Percentiles rank a stretch among this genome's conserved stretches.
These are phyloP conservation scores for Coenobita brevimanus DNA, from an alignment of 1,140 invertebrate species.

Conservation along the genomic window DNA sequence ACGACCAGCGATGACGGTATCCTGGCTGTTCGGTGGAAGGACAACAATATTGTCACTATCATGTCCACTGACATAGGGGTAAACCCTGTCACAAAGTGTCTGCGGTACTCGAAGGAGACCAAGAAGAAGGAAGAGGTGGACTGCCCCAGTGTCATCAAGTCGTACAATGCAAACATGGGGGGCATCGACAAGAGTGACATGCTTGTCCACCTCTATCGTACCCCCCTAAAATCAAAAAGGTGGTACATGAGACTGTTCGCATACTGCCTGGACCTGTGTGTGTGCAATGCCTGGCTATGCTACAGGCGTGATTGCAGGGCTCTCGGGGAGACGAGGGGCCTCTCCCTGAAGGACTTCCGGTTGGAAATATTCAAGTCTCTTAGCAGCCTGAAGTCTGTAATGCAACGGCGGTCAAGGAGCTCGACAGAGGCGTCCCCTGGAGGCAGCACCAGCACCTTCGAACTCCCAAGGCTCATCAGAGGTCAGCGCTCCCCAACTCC, in stretches of 20 bases:
- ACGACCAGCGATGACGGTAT: constrained; percentile 8
- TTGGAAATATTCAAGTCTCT: constrained; percentile 8
- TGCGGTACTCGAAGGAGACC: not conserved
- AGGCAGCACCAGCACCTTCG: not conserved
- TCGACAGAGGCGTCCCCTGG: not conserved
- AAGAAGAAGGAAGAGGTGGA: constrained; percentile 36
- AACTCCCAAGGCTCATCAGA: not conserved
- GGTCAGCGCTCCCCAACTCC: not conserved
- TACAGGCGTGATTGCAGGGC: constrained; percentile 18
- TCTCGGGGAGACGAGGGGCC: not conserved
- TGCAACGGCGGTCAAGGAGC: not conserved
- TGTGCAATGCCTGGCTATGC: not conserved
- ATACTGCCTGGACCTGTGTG: not conserved
- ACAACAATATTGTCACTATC: constrained; percentile 35
- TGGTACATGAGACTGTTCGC: constrained; percentile 48
- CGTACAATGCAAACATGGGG: constrained; percentile 26
- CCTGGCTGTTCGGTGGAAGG: constrained; percentile 20
- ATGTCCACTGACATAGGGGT: constrained; percentile 13
- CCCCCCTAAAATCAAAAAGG: constrained; percentile 27
- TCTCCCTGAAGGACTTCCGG: constrained; percentile 12
- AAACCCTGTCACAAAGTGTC: not conserved
- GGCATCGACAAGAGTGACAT: constrained; percentile 45
- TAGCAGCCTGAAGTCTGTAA: not conserved
- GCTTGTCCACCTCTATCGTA: constrained; percentile 29
- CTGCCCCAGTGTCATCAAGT: constrained; percentile 37